phyloP scores from a whole-genome alignment of 2,113 vertebrate genomes.

The Amblyornis subalaris region DNA sequence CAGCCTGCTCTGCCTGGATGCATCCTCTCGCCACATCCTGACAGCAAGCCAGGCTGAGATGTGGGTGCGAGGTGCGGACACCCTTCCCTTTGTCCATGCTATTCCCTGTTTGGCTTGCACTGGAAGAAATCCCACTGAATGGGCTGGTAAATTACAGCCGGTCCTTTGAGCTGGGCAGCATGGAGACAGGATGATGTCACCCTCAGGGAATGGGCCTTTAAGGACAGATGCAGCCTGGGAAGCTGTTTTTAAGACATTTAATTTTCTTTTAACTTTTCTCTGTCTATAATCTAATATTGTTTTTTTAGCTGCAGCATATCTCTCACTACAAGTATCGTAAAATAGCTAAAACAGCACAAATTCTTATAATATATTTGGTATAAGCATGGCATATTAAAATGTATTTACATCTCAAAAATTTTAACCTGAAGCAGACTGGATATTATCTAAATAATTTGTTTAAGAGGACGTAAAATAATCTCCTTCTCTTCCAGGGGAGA shows the following conservation, averaged over 20 bases:
- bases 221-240: background rate
- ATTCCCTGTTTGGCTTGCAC: background rate
- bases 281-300: background rate
- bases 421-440: slow-evolving; percentile 3
- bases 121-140: background rate
- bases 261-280: background rate
- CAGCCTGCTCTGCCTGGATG: background rate
- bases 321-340: background rate
- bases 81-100: background rate
- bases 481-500: background rate
- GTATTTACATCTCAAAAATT: background rate
- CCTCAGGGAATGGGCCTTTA: background rate
- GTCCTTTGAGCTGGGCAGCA: background rate
- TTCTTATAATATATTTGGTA: background rate
- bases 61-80: background rate
- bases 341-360: background rate
- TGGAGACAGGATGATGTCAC: background rate
- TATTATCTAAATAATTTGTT: slow-evolving; percentile 42
- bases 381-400: background rate
- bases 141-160: background rate
- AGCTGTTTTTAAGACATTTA: background rate
- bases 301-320: background rate
- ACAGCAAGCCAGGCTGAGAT: background rate
- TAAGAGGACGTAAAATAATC: background rate
- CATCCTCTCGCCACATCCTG: background rate